Conservation (phyloP, 1,140 invertebrate genomes). For the Drosophila sp. region DNA sequence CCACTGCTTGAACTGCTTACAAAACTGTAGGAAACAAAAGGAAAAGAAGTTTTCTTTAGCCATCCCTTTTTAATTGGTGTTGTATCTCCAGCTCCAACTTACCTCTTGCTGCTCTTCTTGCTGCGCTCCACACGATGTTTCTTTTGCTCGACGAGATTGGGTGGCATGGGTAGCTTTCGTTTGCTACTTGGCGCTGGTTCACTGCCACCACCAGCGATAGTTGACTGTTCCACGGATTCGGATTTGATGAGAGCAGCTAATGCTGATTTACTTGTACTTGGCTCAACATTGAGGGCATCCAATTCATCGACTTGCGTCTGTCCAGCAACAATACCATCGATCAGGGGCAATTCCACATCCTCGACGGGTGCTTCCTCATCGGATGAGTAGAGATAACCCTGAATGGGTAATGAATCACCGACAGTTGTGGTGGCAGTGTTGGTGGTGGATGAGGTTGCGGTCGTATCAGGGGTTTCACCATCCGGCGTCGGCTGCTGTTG, state of each 20-base stretch:
- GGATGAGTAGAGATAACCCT: slow-evolving; percentile 72
- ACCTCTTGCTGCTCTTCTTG: slow-evolving; percentile 49
- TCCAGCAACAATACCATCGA: slow-evolving; percentile 51
- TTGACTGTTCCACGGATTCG: not conserved
- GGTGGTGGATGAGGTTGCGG: too few species aligned
- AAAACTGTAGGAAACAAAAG: slow-evolving; percentile 15
- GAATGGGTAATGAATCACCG: slow-evolving; percentile 54
- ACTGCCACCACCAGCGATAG: not conserved
- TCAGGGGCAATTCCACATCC: not conserved
- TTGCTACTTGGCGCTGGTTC: slow-evolving; percentile 14
- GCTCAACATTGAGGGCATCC: slow-evolving; percentile 41
- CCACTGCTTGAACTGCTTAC: slow-evolving; percentile 20
- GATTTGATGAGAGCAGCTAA: slow-evolving; percentile 12
- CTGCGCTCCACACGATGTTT: slow-evolving; percentile 46
- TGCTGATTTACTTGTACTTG: slow-evolving; percentile 47
- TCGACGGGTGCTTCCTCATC: slow-evolving; percentile 60
- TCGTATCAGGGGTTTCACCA: slow-evolving; percentile 27
- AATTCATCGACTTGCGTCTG: slow-evolving; percentile 73
- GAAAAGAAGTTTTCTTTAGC: not conserved
- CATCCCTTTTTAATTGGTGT: not conserved
- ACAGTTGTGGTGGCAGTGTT: not conserved
- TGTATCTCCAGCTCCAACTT: not conserved
- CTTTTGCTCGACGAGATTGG: slow-evolving; percentile 28
- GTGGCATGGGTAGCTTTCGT: slow-evolving; percentile 50
- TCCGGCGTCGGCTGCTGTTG: slow-evolving; percentile 42